Percentiles rank a stretch among this genome's conserved stretches.
These are phyloP conservation scores for Paracentrotus lividus DNA, from an alignment of 53 echinoderm and acorn worm genomes.

Conservation along the genomic window DNA sequence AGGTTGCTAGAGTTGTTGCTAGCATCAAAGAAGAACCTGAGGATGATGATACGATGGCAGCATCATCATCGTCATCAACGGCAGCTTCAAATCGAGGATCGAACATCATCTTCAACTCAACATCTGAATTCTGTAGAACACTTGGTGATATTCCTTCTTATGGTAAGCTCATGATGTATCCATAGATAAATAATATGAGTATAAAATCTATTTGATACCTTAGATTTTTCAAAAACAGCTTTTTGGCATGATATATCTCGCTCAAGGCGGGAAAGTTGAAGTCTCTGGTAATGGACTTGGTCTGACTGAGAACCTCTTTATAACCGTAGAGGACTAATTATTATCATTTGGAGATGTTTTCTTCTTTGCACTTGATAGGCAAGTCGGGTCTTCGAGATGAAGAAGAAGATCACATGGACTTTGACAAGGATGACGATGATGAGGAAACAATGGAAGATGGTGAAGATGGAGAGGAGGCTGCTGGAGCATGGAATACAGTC, in stretches of 20 bases:
- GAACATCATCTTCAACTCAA: constrained; percentile 93
- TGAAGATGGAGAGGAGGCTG: constrained; percentile 85
- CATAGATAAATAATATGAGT: background rate
- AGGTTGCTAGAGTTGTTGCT: constrained; percentile 84
- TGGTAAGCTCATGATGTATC: constrained; percentile 74
- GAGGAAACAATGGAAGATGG: constrained; percentile 85
- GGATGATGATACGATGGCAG: constrained; percentile 41
- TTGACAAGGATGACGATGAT: constrained; percentile 82
- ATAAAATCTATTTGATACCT: no score
- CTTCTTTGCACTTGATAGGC: constrained; percentile 52
- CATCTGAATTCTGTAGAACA: constrained; percentile 97
- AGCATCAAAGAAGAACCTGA: constrained; percentile 77
- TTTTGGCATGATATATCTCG: no score
- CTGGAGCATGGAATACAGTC: constrained; percentile 75
- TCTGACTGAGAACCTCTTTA: no score
- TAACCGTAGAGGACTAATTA: no score
- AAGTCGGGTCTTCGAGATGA: constrained; percentile 82
- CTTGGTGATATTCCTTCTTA: constrained; percentile 99
- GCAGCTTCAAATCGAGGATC: constrained; percentile 57
- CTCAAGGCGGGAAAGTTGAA: no score
- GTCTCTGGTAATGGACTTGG: no score
- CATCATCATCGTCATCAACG: no score
- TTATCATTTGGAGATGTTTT: background rate
- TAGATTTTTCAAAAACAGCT: no score
- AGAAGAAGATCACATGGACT: constrained; percentile 61